Base-by-base conservation (phyloP, 2,113 vertebrate genomes). In the Crotophaga sulcirostris region DNA sequence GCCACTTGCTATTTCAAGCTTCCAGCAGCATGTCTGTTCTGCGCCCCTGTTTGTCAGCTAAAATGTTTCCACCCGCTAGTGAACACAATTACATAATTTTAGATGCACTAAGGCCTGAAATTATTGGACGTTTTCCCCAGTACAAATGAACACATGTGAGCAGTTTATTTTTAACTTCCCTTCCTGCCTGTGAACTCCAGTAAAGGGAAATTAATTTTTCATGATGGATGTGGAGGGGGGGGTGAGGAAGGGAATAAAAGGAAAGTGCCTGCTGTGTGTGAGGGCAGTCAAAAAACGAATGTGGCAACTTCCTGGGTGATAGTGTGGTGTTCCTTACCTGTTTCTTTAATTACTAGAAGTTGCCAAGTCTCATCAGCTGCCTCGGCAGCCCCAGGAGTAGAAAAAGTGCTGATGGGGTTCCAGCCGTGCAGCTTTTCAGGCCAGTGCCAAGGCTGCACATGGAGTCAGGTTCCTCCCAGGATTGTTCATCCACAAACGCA, bases 1-100 rank as follows among this genome's bases (percentile, higher is more conserved):
- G 93, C 86, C 86, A 81, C 74, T 94, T 89, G 88, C 86, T 96
- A 62, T 96, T 94, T 92, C 82, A 79, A 87, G 84, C 84, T 91
- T 86, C 56, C 73, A 70, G 62, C 24, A 21, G 60, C 52, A 69
- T 38, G 60, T 52, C 82, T 80, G 64, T 55, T 93, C 51, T 74
- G 60, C 52, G 49, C 16, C 38, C 28, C 17, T 60, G 28, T 68
- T 95, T 16, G 29, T 34, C 83, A 79, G 83, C 87, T 69, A 58
- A 94, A 95, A 89, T 69, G 18, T 94, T 94, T 96, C 93, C 83
- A 87, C 64, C 55, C 66, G 0, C 77, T 58, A 92, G 86, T 87
- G 86, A 87, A 94, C 76, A 51, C 0, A 40, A 87, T 96, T 90
- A 94, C 86, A 64, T 94, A 96, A 95, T 96, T 95, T 91, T 66